Evolutionary conservation across 2,888 invertebrate genomes (phyloP).

Genomic region (Eledone cirrhosa): DNA sequence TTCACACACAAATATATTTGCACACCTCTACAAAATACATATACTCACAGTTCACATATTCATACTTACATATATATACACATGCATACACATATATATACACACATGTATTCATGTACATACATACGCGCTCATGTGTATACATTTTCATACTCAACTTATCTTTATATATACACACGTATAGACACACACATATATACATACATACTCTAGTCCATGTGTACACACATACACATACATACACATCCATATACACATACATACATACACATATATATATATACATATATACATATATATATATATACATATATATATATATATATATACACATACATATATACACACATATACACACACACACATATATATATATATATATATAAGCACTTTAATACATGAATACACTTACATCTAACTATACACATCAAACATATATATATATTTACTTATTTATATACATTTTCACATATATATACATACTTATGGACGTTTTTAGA

Average conservation of each 20-base stretch:
- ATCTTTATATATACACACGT: neutral
- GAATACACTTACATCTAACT: too few species aligned
- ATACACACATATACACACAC: neutral
- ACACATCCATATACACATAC: neutral
- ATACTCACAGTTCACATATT: too few species aligned
- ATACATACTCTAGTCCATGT: neutral
- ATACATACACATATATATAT: neutral
- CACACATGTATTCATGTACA: neutral
- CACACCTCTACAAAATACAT: too few species aligned
- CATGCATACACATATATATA: too few species aligned
- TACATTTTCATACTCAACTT: too few species aligned
- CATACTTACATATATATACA: too few species aligned
- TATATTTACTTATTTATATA: too few species aligned
- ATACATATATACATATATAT: constrained; percentile 9
- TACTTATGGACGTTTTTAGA: too few species aligned
- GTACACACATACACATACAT: neutral
- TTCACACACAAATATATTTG: too few species aligned
- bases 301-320: neutral
- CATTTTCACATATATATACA: too few species aligned
- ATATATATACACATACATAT: neutral
- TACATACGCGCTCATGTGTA: neutral
- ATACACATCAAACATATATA: too few species aligned
- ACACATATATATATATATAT: neutral
- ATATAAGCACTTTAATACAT: too few species aligned
- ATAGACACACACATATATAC: neutral